A percentile compares a stretch with the other conserved stretches of the same genome.
These are phyloP conservation scores for Argyresthia albistria DNA, from an alignment of 2,888 invertebrate genomes.

Conservation along the genomic window DNA sequence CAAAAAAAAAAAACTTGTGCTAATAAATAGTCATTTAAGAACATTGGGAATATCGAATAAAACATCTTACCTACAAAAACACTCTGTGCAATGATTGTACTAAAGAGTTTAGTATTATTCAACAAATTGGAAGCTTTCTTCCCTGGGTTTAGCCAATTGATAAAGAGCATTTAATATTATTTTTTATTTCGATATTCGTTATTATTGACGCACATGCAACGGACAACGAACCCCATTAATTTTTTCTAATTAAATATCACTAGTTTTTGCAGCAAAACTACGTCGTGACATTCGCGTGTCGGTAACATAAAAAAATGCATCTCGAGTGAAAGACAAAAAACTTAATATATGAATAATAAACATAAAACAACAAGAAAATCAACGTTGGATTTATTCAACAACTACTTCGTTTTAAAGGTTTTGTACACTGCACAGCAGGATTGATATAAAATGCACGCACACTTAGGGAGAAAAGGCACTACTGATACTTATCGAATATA, in stretches of 20 bases:
- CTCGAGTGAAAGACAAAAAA: conserved; percentile 21
- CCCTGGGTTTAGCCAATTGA: conserved; percentile 21
- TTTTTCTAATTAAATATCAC: neutral
- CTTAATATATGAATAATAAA: conserved; percentile 19
- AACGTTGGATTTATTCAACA: conserved; percentile 21
- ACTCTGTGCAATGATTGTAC: conserved; percentile 56
- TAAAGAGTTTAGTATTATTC: conserved; percentile 36
- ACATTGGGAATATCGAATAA: conserved; percentile 18
- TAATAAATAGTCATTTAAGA: conserved; percentile 24
- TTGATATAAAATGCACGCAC: conserved; percentile 31
- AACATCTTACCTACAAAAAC: conserved; percentile 28
- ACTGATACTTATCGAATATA: neutral
- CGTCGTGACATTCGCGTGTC: neutral
- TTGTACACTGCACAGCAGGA: conserved; percentile 29
- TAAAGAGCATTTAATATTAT: neutral
- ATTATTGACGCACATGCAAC: neutral
- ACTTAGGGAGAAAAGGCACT: conserved; percentile 13
- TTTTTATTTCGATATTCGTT: neutral
- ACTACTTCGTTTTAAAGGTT: conserved; percentile 15
- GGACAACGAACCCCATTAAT: neutral
- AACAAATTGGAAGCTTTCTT: conserved; percentile 32
- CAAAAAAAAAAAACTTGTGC: conserved; percentile 35
- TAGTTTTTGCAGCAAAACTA: neutral
- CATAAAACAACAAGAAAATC: conserved; percentile 23
- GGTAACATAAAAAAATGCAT: conserved; percentile 29